Percentiles rank a stretch among this genome's conserved stretches.
phyloP scores from a whole-genome alignment of 2,113 vertebrate genomes.

The Nymphicus hollandicus region DNA sequence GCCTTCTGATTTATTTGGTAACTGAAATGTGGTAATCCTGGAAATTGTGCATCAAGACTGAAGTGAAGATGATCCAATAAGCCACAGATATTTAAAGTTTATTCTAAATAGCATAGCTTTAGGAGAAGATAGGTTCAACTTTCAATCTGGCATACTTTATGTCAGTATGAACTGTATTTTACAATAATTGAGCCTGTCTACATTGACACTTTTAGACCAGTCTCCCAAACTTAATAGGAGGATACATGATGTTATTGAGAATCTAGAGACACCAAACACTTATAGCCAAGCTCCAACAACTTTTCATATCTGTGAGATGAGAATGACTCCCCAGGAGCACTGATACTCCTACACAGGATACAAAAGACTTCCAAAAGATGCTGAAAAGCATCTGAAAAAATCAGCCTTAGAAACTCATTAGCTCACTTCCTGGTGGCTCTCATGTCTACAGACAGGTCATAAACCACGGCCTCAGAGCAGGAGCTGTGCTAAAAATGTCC shows the following conservation, averaged over 20 bases:
- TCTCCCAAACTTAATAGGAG: neutral
- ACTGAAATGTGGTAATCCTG: neutral
- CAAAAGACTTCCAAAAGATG: neutral
- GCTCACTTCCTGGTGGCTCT: neutral
- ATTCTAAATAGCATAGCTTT: neutral
- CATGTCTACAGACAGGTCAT: neutral
- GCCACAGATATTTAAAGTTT: neutral
- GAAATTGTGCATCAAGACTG: neutral
- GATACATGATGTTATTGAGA: neutral
- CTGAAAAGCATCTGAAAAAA: neutral
- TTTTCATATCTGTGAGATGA: neutral
- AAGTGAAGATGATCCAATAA: neutral
- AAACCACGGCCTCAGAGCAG: neutral
- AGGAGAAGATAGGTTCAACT: neutral
- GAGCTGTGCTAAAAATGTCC: neutral
- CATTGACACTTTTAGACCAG: neutral
- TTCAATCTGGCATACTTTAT: neutral
- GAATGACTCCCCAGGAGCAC: neutral
- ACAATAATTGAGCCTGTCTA: neutral
- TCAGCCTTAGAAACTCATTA: neutral
- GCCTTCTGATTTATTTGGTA: neutral
- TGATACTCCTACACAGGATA: accelerated
- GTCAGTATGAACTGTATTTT: neutral
- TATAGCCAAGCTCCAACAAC: neutral
- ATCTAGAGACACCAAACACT: neutral